Base-by-base conservation (phyloP, 2,888 invertebrate genomes). In the Boloria euphrosyne region DNA sequence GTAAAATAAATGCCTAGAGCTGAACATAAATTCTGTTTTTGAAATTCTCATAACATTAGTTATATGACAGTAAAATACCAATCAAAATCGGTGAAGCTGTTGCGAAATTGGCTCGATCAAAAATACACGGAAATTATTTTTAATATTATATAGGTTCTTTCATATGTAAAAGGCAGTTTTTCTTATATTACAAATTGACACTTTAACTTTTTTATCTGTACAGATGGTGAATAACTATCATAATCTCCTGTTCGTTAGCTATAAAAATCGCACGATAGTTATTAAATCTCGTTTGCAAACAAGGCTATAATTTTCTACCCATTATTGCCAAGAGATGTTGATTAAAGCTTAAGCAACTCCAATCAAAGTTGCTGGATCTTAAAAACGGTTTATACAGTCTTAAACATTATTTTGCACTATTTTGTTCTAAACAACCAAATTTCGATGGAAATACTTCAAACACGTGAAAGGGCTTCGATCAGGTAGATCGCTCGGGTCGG, bases 401-500 rank as follows among this genome's bases (percentile, higher is more conserved):
- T n/a, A n/a, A 13, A 47, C 0, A 7, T 46, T 58, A 47, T 13
- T 58, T 58, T 47, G 16, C 13, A 22, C 22, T 31, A 68, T 65
- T 62, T 54, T 18, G 50, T 54, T 54, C 38, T 59, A 52, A 44
- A 44, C 31, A 7, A 38, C 7, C 10, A 38, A 10, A 38, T 38
- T 49, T 22, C n/a, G 16, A 7, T 49, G 49, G 31, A 16, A 49
- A 18, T 46, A n/a, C 16, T 16, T 13, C n/a, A 38, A 62, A 58
- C 47, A 51, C 46, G 57, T 52, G 27, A 43, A 60, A 64, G 46
- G 47, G 43, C 22, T 57, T 55, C 51, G 57, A 51, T 27, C 65
- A 68, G 68, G 65, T 62, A 68, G 46, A 62, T 54, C 57, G 59
- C 46, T 38, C 55, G 44, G 60, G 55, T 52, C 44, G 59, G 66